Conservation (phyloP, 1,140 invertebrate genomes). For the Solenopsis fugax region DNA sequence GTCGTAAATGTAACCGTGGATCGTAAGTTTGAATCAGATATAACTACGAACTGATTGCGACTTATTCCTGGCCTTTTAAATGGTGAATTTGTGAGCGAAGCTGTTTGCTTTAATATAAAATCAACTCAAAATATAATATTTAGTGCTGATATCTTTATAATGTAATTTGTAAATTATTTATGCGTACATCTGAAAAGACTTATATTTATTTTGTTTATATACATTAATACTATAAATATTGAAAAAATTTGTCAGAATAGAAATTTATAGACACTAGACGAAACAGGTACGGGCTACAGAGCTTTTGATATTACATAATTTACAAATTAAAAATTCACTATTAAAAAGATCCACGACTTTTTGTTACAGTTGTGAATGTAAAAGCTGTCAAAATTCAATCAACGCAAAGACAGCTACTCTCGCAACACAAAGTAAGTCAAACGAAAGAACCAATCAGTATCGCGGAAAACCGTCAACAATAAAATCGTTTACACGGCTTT, state of each 20-base stretch:
- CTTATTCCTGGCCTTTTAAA: slow-evolving; percentile 20
- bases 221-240: not conserved
- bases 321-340: no score
- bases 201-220: not conserved
- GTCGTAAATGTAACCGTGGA: slow-evolving; percentile 23
- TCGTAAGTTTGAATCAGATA: slow-evolving; percentile 43
- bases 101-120: not conserved
- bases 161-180: not conserved
- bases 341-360: no score
- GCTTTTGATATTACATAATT: no score
- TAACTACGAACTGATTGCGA: slow-evolving; percentile 42
- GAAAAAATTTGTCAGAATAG: not conserved
- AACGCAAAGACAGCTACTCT: no score
- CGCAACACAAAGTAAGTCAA: no score
- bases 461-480: no score
- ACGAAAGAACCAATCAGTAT: no score
- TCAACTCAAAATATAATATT: slow-evolving; percentile 6
- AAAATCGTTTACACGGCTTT: no score
- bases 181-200: not conserved
- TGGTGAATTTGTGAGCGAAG: not conserved
- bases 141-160: not conserved
- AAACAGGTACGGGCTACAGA: no score
- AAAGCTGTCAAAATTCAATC: no score
- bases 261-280: not conserved
- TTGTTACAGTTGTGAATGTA: no score